A percentile compares a stretch with the other conserved stretches of the same genome.
Evolutionary conservation across 2,888 invertebrate species (phyloP).

Genomic region (Operophtera brumata): DNA sequence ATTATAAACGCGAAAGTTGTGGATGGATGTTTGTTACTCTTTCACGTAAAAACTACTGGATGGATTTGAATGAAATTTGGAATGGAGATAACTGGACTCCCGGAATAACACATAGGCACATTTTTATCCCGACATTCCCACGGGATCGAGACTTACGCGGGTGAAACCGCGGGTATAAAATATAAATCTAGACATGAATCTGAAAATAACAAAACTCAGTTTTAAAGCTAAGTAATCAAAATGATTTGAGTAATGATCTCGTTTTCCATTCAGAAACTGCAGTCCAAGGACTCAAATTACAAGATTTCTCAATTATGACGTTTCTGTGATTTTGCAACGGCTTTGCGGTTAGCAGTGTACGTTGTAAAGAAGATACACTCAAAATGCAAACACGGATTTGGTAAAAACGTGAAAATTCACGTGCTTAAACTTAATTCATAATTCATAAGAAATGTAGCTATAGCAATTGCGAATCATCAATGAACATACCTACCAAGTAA

Average conservation of each 20-base stretch:
- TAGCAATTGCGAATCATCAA: background rate
- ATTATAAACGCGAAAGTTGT: too few relatives aligned
- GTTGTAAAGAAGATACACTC: slow-evolving; percentile 9
- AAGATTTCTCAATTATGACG: slow-evolving; percentile 6
- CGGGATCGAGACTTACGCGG: too few relatives aligned
- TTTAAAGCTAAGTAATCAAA: background rate
- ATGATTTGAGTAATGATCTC: slow-evolving; percentile 1
- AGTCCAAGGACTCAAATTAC: slow-evolving; percentile 6
- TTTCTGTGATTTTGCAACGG: slow-evolving; percentile 7
- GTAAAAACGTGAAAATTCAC: background rate
- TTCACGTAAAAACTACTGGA: too few relatives aligned
- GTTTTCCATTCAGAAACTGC: background rate
- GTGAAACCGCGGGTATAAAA: too few relatives aligned
- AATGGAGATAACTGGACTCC: too few relatives aligned
- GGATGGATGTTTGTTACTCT: too few relatives aligned
- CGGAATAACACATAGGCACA: too few relatives aligned
- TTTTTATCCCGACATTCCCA: too few relatives aligned
- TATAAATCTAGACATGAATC: too few relatives aligned
- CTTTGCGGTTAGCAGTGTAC: slow-evolving; percentile 2
- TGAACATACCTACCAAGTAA: too few relatives aligned
- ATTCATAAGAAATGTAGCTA: background rate
- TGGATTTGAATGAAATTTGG: too few relatives aligned
- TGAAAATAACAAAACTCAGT: too few relatives aligned
- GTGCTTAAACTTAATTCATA: background rate
- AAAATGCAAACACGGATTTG: slow-evolving; percentile 4